Conservation (phyloP, 2,113 vertebrate species). For the Melanerpes formicivorus region DNA sequence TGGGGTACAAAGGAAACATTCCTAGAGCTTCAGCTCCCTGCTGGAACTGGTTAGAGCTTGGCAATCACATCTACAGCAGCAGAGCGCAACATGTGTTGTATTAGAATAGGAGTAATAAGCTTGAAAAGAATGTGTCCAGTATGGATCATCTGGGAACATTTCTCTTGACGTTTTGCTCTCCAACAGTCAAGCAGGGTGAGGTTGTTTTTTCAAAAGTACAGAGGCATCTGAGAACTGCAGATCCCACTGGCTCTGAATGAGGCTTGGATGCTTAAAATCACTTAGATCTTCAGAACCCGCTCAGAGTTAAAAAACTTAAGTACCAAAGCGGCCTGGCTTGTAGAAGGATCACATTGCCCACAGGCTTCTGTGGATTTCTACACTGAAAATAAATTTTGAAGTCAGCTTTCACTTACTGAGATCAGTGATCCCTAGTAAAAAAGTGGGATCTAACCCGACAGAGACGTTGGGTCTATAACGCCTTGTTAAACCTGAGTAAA, state of each 20-base stretch:
- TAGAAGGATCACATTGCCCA: accelerated
- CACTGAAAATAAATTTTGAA: background rate
- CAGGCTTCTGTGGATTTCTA: background rate
- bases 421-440: background rate
- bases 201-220: background rate
- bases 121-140: background rate
- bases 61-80: background rate
- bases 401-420: background rate
- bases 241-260: background rate
- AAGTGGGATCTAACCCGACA: background rate
- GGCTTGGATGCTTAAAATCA: background rate
- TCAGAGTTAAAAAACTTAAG: background rate
- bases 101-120: background rate
- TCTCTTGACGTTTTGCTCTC: background rate
- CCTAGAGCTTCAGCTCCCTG: background rate
- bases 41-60: background rate
- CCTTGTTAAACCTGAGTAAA: background rate
- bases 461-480: background rate
- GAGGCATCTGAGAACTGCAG: background rate
- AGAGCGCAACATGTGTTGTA: background rate
- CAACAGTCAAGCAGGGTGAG: background rate
- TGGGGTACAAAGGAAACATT: background rate
- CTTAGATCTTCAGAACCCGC: background rate
- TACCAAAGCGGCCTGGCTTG: background rate
- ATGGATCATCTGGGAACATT: background rate